Percentiles rank a stretch among this genome's conserved stretches.
Conservation (phyloP, 2,113 vertebrate genomes). For the Siniperca knerii region DNA sequence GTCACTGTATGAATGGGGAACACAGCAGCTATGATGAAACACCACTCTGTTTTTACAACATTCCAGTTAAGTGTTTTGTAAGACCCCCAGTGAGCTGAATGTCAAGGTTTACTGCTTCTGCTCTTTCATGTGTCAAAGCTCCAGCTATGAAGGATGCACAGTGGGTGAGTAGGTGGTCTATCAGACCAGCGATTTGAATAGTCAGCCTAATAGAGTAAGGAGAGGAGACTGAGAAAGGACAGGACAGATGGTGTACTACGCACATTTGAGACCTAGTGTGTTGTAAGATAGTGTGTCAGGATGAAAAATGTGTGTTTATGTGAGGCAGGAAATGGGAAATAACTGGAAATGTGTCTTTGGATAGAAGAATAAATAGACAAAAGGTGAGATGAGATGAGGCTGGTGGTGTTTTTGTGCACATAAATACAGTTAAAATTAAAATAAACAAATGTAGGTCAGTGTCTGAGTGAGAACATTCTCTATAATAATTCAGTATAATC, state of each 20-base stretch:
- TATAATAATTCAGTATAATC: background rate
- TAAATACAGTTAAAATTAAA: slow-evolving; percentile 22
- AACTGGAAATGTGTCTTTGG: slow-evolving; percentile 43
- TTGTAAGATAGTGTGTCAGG: slow-evolving; percentile 51
- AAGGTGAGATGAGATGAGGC: slow-evolving; percentile 26
- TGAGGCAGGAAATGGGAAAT: slow-evolving; percentile 58
- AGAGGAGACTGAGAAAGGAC: slow-evolving; percentile 31
- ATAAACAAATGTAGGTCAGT: slow-evolving; percentile 23
- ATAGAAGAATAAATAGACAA: slow-evolving; percentile 45
- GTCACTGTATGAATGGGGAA: slow-evolving; percentile 31
- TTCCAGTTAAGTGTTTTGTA: slow-evolving; percentile 47
- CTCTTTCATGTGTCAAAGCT: slow-evolving; percentile 60
- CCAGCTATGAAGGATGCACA: slow-evolving; percentile 39
- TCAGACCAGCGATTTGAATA: slow-evolving; percentile 52
- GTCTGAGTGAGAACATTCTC: background rate
- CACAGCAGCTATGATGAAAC: slow-evolving; percentile 47
- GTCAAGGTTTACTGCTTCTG: slow-evolving; percentile 56
- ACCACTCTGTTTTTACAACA: slow-evolving; percentile 35
- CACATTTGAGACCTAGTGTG: slow-evolving; percentile 46
- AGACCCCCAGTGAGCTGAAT: slow-evolving; percentile 51
- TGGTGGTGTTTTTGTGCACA: background rate
- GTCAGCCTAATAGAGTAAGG: slow-evolving; percentile 25
- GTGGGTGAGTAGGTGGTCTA: slow-evolving; percentile 58
- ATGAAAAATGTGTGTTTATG: slow-evolving; percentile 69
- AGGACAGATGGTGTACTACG: slow-evolving; percentile 56